Base-by-base conservation (phyloP, 1,140 invertebrate species). In the Ladona fulva region DNA sequence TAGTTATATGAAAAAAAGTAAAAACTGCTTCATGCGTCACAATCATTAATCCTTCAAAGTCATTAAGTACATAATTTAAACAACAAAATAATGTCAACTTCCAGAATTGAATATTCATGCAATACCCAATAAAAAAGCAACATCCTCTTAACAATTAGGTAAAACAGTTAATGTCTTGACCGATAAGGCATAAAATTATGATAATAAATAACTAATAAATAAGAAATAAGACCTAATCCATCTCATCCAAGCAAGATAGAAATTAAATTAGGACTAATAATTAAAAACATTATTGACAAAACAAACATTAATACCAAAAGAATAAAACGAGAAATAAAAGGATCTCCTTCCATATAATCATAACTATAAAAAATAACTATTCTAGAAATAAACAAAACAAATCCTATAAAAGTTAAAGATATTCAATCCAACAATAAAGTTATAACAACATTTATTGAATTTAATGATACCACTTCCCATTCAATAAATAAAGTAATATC, bases 191-290 rank as follows among this genome's bases (percentile, higher is more conserved):
- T 88, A 25, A n/a, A n/a, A n/a, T n/a, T n/a, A n/a, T n/a, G n/a
- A n/a, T n/a, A 90, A 87, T 87, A 90, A 88, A 89, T 88, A 73
- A 91, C 86, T 86, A 91, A 88, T 87, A 86, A 88, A 88, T 90
- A 91, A 81, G 89, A 91, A 82, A 89, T 84, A 81, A 90, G 84
- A 0, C 90, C 90, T 83, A 91, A 86, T 0, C 89, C 89, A 89
- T 92, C 90, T 80, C 90, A 91, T 0, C 90, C 90, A 83, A 91
- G 86, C 83, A 92, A 87, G 88, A 92, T 90, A 82, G 86, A 87
- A 85, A 91, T 84, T 84, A 91, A 84, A 89, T 90, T 90, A 80
- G 88, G 87, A 12, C 88, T 88, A 84, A 91, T 85, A 90, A 91
- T 89, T 87, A 92, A 86, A 81, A 91, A 84, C 81, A 90, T 84